Base-by-base conservation (phyloP, 1,140 invertebrate genomes). In the Euura lappo region DNA sequence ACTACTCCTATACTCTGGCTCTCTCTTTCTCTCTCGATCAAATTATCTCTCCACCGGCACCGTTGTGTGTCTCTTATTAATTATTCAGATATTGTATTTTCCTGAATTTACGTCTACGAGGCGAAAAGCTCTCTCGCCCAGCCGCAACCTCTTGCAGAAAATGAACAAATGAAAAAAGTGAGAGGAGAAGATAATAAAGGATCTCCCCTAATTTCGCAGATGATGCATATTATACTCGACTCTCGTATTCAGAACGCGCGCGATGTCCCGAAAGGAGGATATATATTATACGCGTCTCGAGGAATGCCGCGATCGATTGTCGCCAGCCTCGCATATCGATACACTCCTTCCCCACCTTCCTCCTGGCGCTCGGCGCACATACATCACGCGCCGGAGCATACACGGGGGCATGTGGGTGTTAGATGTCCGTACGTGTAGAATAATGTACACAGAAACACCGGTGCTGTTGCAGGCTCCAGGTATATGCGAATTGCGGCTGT, bases 251-350 rank as follows among this genome's bases (percentile, higher is more conserved):
- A 6, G 66, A 44, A 68, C 66, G 66, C 66, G 66, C 28, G 44
- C 66, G 4, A 10, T 28, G 28, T 28, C 66, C 44, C 66, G 66
- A 11, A 60, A 60, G 51, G 10, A 28, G 51, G 10, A n/a, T n/a
- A n/a, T n/a, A 8, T 60, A 60, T 60, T n/a, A 8, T 60, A 3
- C 51, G 13, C 51, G 51, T 60, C 66, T 68, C 66, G 8, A 28
- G 66, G 66, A 68, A 68, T 68, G 66, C 11, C 13, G 28, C 8
- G 44, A 68, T 68, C 44, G 66, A 68, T 68, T 68, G 42, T 68
- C 66, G 44, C 66, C 51, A 68, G 28, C 44, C 66, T 44, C 42
- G 66, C 66, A 68, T 68, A 68, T 68, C 44, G 66, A 68, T 68
- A 68, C 66, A 42, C 13, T 42, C 66, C 45, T 44, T 2, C 28